These are phyloP conservation scores for Oxytorus armatus DNA, from an alignment of 2,888 invertebrate species.

Conservation along the genomic window DNA sequence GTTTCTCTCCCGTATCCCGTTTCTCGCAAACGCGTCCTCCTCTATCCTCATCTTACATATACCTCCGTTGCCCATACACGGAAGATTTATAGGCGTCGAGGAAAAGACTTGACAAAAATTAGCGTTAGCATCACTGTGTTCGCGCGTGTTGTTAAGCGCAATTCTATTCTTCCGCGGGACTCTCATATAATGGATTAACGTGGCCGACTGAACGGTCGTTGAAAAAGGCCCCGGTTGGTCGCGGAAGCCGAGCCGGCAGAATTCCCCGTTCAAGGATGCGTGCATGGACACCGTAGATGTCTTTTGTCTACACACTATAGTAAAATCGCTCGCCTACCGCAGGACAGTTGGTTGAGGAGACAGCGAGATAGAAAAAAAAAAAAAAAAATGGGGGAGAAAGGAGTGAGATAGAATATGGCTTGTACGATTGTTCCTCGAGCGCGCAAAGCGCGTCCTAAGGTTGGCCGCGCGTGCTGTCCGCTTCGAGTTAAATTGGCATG, in stretches of 20 bases:
- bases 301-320: not conserved
- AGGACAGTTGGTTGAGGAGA: slow-evolving; percentile 16
- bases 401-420: slow-evolving; percentile 23
- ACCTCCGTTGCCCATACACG: too few species aligned
- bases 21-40: not conserved
- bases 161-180: slow-evolving; percentile 61
- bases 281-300: slow-evolving; percentile 44
- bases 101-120: slow-evolving; percentile 44
- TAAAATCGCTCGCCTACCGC: slow-evolving; percentile 6
- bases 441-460: slow-evolving; percentile 66
- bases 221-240: slow-evolving; percentile 57
- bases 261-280: slow-evolving; percentile 61
- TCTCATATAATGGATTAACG: slow-evolving; percentile 33
- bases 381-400: slow-evolving; percentile 3
- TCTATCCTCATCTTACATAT: too few species aligned
- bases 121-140: too few species aligned
- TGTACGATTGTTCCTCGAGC: slow-evolving; percentile 52
- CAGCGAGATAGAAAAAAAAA: not conserved
- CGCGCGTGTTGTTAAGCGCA: slow-evolving; percentile 45
- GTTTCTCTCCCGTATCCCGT: not conserved
- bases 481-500: slow-evolving; percentile 81
- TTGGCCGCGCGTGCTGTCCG: slow-evolving; percentile 65
- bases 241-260: slow-evolving; percentile 48
- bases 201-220: slow-evolving; percentile 41
- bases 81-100: too few species aligned